A percentile compares a stretch with the other conserved stretches of the same genome.
These are phyloP conservation scores for Hydrochoerus hydrochaeris DNA, from an alignment of 2,113 vertebrate genomes.

Conservation along the genomic window DNA sequence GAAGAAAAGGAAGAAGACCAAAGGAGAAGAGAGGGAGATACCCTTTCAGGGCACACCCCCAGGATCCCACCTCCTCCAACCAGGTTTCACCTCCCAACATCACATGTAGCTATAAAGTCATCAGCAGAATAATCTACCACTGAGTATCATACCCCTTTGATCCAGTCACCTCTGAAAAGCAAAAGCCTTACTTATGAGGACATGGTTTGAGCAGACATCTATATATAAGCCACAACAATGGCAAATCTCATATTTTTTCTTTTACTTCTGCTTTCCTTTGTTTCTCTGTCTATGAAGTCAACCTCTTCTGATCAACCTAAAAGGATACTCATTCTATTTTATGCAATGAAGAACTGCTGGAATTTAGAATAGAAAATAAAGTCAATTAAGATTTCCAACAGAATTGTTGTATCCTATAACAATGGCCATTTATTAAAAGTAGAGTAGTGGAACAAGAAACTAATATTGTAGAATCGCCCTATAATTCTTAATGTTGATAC, in stretches of 20 bases:
- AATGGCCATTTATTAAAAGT: neutral
- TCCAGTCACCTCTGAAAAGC: too few relatives aligned
- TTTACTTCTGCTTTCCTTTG: neutral
- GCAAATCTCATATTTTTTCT: neutral
- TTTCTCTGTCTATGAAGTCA: neutral
- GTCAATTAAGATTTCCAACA: neutral
- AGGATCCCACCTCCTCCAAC: neutral
- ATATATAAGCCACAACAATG: too few relatives aligned
- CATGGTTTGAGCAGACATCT: too few relatives aligned
- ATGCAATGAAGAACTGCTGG: neutral
- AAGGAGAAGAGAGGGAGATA: neutral
- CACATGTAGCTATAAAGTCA: too few relatives aligned
- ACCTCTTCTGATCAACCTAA: neutral
- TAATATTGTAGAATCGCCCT: neutral
- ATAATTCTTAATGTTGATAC: neutral
- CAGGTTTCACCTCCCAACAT: neutral
- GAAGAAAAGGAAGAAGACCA: too few relatives aligned
- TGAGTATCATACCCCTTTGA: too few relatives aligned
- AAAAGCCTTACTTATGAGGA: too few relatives aligned
- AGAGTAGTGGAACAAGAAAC: neutral
- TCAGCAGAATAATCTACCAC: too few relatives aligned
- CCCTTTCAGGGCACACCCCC: neutral
- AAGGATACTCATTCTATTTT: neutral
- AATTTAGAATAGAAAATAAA: neutral
- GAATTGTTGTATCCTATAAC: neutral